Base-by-base conservation (phyloP, 2,888 invertebrate genomes). In the Synanthedon andrenaeformis region DNA sequence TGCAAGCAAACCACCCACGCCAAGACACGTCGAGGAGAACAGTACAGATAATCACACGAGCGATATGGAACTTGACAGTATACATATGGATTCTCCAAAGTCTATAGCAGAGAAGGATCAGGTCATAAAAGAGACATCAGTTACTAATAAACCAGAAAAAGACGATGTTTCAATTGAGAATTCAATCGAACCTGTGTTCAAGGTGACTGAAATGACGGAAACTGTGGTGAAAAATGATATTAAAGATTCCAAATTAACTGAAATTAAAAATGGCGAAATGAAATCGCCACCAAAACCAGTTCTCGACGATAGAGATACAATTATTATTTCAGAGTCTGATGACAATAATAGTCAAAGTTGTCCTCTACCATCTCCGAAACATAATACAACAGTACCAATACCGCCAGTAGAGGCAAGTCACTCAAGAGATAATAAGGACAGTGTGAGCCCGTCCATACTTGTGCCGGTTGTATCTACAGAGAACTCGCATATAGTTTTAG, bases 321-420 rank as follows among this genome's bases (percentile, higher is more conserved):
- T 89, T 28, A 70, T 85, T 11, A 87, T 88, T 66, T 85, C 86
- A 0, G 86, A 88, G 63, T 87, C 86, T 12, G 87, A 87, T 65
- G 83, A 88, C 57, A 86, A 84, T 62, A 79, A 88, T 64, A 82
- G 89, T 67, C 82, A 88, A 60, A 86, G 86, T 63, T 85, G 87
- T 61, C 86, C 86, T 1, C 60, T 86, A 28, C 86, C 86, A n/a
- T 84, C 86, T 4, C 87, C 86, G 0, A 82, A 82, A 65, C 77
- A 73, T 14, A 74, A 75, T 53, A 62, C 65, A 12, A 66, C 78
- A 49, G 69, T 67, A 14, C 82, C 79, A 13, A 70, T 75, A 8
- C 67, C 62, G 51, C 71, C 71, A 42, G 70, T 66, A 41, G 74
- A 74, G 58, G 79, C 79, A 42, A 74, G 76, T 52, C 78, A 77